Evolutionary conservation across 2,797 vertebrate genomes (phyloP).

Genomic region (Bradypodion ventrale): DNA sequence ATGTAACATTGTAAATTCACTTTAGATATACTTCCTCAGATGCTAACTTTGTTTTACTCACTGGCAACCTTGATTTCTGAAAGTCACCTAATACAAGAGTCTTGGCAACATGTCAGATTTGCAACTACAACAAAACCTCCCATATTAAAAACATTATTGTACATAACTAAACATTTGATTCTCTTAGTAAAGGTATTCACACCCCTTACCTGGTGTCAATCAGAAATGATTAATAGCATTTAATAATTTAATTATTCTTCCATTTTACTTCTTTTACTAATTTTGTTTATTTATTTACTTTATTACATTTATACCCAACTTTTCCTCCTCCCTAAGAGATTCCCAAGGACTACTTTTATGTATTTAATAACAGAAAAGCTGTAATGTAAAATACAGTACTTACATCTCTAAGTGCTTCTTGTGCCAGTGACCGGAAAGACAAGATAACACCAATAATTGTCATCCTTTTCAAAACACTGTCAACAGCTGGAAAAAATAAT

Average conservation of each 20-base stretch:
- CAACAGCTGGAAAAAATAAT: constrained; percentile 84
- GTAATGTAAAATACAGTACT: constrained; percentile 64
- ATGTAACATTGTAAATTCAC: constrained; percentile 23
- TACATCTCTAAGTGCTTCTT: constrained; percentile 97
- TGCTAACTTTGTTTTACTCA: neutral
- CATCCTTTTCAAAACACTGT: constrained; percentile 99
- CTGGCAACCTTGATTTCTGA: neutral
- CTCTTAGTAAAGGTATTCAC: neutral
- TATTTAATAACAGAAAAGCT: neutral
- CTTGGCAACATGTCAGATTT: constrained; percentile 4
- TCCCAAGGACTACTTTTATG: neutral
- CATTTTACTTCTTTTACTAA: neutral
- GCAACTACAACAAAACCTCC: neutral
- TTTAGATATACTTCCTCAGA: neutral
- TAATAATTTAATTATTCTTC: neutral
- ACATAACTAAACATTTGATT: neutral
- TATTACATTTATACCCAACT: neutral
- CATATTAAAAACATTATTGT: neutral
- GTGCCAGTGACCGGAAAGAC: constrained; percentile 96
- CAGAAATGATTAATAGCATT: constrained; percentile 1
- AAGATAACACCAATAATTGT: constrained; percentile 98
- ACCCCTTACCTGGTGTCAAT: neutral
- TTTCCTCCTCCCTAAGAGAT: too few relatives aligned
- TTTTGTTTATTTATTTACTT: neutral
- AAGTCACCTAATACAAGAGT: constrained; percentile 28